Evolutionary conservation across 2,797 vertebrate genomes (phyloP), one percentile per base, ranked within the genome.

Genomic region (Scolopax rusticola): DNA sequence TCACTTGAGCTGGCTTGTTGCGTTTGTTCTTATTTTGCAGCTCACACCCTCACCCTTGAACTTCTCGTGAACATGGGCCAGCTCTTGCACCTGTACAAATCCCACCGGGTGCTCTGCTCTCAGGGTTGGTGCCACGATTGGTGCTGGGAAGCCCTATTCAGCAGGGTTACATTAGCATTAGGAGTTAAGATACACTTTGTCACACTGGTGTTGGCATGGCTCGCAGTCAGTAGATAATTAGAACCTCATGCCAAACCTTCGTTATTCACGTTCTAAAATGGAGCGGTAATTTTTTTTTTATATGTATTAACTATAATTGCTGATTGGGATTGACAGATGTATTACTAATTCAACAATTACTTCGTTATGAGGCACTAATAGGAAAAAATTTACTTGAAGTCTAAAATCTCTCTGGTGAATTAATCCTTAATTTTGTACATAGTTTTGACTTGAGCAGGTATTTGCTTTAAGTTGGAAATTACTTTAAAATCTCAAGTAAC

Each of bases 261-360:
- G 0, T 80, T 91, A 13, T 67, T 79, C 30, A 13, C 5, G 1
- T 87, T 88, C 78, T 68, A 71, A 89, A 92, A 74, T 16, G 53
- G 27, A 83, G 53, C 61, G 51, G 84, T 89, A 70, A 75, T 89
- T 93, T 45, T 67, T 67, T 36, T 92, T 68, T 93, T 92, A 92
- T 80, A 59, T 41, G 11, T 87, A 78, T 85, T 91, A 92, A 63
- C 64, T 89, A 6, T 83, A 93, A 93, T 91, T 92, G 85, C 75
- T 87, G 93, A 81, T 73, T 80, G 57, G 65, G 53, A 64, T 87
- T 87, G 82, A 92, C 61, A 96, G 91, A 93, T 91, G 57, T 77
- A 75, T 91, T 91, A 68, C 84, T 94, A 94, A 94, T 96, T 96
- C 71, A 93, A 71, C 75, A 91, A 59, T 85, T 92, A 40, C 57